Conservation (phyloP, 2,888 invertebrate genomes). For the Dyspetes luteomarginatus region DNA sequence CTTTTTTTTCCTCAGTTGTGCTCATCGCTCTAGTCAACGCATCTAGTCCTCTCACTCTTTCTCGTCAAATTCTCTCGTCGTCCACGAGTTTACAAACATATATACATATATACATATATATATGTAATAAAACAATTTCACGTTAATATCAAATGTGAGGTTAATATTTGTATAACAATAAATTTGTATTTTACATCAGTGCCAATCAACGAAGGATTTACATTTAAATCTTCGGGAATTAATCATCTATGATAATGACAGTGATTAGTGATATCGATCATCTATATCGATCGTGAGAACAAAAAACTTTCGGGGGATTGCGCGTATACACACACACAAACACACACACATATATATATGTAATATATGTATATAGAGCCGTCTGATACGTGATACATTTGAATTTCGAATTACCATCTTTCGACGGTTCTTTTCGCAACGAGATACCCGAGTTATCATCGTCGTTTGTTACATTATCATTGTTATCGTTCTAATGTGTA, state of each 20-base stretch:
- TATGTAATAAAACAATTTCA: not conserved
- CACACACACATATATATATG: too few species aligned
- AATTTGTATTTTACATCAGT: slow-evolving; percentile 21
- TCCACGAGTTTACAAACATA: not conserved
- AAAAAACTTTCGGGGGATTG: not conserved
- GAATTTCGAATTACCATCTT: too few species aligned
- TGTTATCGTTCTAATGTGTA: not conserved
- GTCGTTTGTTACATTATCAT: not conserved
- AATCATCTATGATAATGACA: not conserved
- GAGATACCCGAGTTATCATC: not conserved
- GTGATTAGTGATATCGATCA: not conserved
- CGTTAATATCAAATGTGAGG: not conserved
- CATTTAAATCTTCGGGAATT: not conserved
- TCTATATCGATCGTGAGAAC: slow-evolving; percentile 9
- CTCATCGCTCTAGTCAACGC: slow-evolving; percentile 77
- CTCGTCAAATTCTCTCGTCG: slow-evolving; percentile 13
- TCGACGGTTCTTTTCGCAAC: not conserved
- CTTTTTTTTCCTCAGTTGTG: slow-evolving; percentile 59
- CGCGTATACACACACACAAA: too few species aligned
- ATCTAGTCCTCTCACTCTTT: too few species aligned
- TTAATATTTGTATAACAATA: not conserved
- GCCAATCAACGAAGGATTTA: slow-evolving; percentile 50
- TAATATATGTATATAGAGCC: too few species aligned
- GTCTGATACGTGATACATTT: too few species aligned
- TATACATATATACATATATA: not conserved